Conservation (phyloP, 2,113 vertebrate genomes). For the Gnathonemus longibarbis region DNA sequence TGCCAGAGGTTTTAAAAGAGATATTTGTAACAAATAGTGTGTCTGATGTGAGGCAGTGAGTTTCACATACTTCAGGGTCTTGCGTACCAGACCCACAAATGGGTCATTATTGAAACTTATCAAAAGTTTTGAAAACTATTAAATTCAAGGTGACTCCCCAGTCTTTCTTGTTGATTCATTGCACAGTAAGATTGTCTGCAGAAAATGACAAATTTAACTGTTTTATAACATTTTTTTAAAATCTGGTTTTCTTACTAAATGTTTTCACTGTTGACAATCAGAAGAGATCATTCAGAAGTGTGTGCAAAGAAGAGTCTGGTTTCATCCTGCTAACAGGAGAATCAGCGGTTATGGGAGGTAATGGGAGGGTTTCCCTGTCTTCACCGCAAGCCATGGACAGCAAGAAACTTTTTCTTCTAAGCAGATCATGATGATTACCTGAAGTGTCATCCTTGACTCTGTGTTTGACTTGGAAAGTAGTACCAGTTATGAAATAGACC, state of each 20-base stretch:
- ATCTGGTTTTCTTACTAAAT: background rate
- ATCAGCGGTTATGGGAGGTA: background rate
- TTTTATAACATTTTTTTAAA: background rate
- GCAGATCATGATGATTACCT: slow-evolving; percentile 11
- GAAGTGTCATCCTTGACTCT: slow-evolving; percentile 11
- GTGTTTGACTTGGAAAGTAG: slow-evolving; percentile 14
- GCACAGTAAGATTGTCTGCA: background rate
- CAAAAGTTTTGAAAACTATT: background rate
- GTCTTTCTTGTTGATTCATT: background rate
- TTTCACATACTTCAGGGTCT: background rate
- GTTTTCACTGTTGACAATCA: background rate
- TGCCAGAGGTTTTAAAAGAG: background rate
- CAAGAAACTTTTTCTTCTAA: background rate
- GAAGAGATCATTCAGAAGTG: background rate
- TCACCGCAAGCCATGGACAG: background rate
- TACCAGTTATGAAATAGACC: slow-evolving; percentile 32
- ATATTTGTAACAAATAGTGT: background rate
- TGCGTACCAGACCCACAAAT: background rate
- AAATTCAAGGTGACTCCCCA: background rate
- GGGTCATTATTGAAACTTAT: background rate
- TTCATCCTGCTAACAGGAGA: background rate
- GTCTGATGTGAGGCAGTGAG: background rate
- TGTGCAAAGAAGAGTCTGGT: background rate
- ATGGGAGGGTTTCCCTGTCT: background rate
- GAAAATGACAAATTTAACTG: background rate